A percentile compares a stretch with the other conserved stretches of the same genome.
These are phyloP conservation scores for Sesamia inferens DNA, from an alignment of 2,888 invertebrate genomes.

Conservation along the genomic window DNA sequence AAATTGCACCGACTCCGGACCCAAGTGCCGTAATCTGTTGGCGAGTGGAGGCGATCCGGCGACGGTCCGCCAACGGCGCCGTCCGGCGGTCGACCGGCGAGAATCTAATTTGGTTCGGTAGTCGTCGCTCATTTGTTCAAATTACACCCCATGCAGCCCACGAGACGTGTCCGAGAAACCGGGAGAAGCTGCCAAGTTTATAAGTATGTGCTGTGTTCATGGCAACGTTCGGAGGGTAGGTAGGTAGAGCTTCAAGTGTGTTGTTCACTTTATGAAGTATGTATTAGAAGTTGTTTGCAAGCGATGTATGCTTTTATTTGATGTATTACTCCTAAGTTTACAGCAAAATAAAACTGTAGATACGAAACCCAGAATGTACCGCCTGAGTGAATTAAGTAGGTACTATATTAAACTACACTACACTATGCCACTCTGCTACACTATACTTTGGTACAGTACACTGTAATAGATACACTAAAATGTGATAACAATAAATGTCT, in stretches of 20 bases:
- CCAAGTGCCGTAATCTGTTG: slow-evolving; percentile 78
- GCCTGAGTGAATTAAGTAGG: background rate
- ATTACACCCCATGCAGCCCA: slow-evolving; percentile 70
- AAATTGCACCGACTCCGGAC: slow-evolving; percentile 71
- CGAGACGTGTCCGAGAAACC: slow-evolving; percentile 68
- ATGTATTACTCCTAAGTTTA: background rate
- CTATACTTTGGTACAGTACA: too few relatives aligned
- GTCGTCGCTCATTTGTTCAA: slow-evolving; percentile 92
- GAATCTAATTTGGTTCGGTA: slow-evolving; percentile 92
- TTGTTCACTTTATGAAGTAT: background rate
- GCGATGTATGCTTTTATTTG: background rate
- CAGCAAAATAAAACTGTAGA: background rate
- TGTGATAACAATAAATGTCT: too few relatives aligned
- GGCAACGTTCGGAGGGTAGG: slow-evolving; percentile 31
- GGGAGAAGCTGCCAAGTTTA: slow-evolving; percentile 56
- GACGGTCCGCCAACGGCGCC: slow-evolving; percentile 54
- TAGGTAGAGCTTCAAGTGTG: slow-evolving; percentile 14
- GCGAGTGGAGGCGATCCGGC: slow-evolving; percentile 66
- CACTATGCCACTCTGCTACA: too few relatives aligned
- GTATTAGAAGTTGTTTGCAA: background rate
- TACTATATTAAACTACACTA: background rate
- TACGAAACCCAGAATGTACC: background rate
- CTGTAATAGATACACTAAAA: too few relatives aligned
- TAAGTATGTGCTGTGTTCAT: slow-evolving; percentile 56
- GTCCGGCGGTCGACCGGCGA: slow-evolving; percentile 74